Percentiles rank a stretch among this genome's conserved stretches.
Conservation (phyloP, 2,113 vertebrate species). For the Trinectes maculatus region DNA sequence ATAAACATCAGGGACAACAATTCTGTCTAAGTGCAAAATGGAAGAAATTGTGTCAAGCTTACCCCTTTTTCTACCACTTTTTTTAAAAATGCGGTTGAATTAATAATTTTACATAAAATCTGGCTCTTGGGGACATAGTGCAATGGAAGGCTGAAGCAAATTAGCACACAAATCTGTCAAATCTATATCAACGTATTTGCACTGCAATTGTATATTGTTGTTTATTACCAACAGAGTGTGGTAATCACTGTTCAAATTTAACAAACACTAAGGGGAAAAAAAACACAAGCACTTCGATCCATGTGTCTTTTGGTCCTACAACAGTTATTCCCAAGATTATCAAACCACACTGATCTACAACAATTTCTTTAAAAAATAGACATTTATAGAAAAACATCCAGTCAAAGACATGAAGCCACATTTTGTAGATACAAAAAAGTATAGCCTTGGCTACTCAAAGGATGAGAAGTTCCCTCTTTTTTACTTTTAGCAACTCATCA, state of each 20-base stretch:
- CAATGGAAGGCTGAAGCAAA: neutral
- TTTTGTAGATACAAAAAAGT: conserved; percentile 70
- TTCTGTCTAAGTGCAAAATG: neutral
- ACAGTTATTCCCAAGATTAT: conserved; percentile 35
- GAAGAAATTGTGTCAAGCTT: conserved; percentile 3
- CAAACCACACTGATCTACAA: conserved; percentile 39
- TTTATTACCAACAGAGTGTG: too few species aligned
- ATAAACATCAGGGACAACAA: neutral
- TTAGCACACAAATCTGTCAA: neutral
- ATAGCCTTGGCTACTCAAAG: conserved; percentile 53
- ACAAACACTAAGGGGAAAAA: neutral
- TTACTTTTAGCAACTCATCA: conserved; percentile 53
- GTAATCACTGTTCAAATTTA: conserved; percentile 18
- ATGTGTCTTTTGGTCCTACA: conserved; percentile 66
- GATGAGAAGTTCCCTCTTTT: conserved; percentile 55
- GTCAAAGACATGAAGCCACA: conserved; percentile 65
- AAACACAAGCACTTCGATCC: conserved; percentile 2
- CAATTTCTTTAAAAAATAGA: conserved; percentile 71
- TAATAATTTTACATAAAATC: too few species aligned
- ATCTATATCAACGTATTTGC: too few species aligned
- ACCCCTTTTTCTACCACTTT: neutral
- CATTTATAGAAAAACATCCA: conserved; percentile 63
- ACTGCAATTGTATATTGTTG: too few species aligned
- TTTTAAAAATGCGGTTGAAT: neutral
- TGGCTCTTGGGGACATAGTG: too few species aligned